Base-by-base conservation (phyloP, 2,113 vertebrate genomes). In the Oreochromis niloticus region DNA sequence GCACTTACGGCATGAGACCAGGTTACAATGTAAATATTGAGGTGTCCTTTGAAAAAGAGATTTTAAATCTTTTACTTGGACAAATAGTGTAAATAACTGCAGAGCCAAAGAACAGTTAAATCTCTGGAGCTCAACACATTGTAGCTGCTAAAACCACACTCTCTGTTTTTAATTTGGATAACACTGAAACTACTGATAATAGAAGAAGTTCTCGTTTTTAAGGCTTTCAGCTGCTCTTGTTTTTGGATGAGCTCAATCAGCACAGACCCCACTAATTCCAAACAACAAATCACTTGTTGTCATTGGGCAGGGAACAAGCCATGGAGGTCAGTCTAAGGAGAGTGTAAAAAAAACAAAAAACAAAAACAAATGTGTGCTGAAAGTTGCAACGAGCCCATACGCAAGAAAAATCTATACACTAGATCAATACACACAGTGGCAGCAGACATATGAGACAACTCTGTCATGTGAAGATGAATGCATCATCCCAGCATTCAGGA, bases 401-500 rank as follows among this genome's bases (percentile, higher is more conserved):
- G 80, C 36, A 19, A 55, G 57, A 89, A 90, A 79, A 71, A 93
- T 89, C 89, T 80, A 93, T 83, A 84, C 3, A 4, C 32, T 48
- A 3, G 50, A 92, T 95, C 94, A 71, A 94, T 94, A 86, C 75
- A 12, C 17, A 75, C 50, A 5, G 82, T 12, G 14, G 85, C 84
- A 57, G 66, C 79, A 73, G 88, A 89, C 81, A 84, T 83, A 85
- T 88, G 87, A 90, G 85, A 90, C 83, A 61, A 78, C 71, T 71
- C 87, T 84, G 68, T 83, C 81, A 68, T 84, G 34, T 83, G 78
- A 92, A 91, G 88, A 91, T 88, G 81, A 91, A 92, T 91, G 85
- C 41, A 73, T 88, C 85, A 52, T 4, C 27, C 9, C 11, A 34
- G 16, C 79, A 75, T 82, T 80, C 11, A 13, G 81, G 88, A 84